These are phyloP conservation scores for Cebus imitator DNA, from an alignment of 2,113 vertebrate species.

Conservation along the genomic window DNA sequence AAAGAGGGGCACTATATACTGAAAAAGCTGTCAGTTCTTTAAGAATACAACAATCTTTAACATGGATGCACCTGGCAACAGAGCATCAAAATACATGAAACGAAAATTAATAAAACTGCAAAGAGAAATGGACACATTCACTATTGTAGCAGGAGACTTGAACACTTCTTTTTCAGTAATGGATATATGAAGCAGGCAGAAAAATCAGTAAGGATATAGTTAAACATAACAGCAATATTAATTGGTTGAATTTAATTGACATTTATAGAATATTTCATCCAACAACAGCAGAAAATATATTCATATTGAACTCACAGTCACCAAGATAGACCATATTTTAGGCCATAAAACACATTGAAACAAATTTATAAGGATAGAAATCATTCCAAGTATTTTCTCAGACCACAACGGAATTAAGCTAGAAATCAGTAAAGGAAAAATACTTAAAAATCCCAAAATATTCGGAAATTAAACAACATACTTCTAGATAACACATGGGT, in stretches of 20 bases:
- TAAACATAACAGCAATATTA: neutral
- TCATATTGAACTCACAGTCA: neutral
- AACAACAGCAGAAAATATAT: neutral
- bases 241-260: neutral
- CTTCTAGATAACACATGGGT: neutral
- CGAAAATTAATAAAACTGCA: neutral
- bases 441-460: neutral
- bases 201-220: neutral
- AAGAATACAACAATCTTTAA: neutral
- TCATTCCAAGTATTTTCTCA: neutral
- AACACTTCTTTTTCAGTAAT: neutral
- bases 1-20: neutral
- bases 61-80: neutral
- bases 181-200: neutral
- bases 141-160: neutral
- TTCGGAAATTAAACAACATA: neutral
- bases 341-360: neutral
- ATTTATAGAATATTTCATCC: neutral
- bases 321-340: neutral
- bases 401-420: neutral
- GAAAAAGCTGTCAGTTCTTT: neutral
- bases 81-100: neutral
- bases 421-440: neutral
- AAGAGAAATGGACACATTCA: neutral
- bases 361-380: neutral